Evolutionary conservation across 1,140 invertebrate species (phyloP), one percentile per base, ranked within the genome.

Genomic region (Ceratoteleas bidentatus): DNA sequence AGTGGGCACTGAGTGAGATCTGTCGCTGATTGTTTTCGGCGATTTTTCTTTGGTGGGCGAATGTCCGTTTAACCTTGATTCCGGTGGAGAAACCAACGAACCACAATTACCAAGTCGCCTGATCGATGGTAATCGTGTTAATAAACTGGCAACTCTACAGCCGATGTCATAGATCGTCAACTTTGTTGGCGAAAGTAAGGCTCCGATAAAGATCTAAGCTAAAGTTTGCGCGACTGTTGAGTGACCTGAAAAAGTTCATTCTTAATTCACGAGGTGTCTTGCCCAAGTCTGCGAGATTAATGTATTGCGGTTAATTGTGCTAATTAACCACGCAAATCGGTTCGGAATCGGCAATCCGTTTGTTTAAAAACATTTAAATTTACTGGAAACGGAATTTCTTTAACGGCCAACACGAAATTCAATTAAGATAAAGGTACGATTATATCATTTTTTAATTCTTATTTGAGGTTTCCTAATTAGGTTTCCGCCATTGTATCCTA

Each of bases 221-320:
- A 72, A 78, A 78, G 60, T 72, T 78, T 50, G 8, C 45, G 16
- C 54, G 54, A 45, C 54, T 73, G 54, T 66, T 65, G 68, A 72
- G n/a, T 79, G 76, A 70, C 76, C 76, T 79, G 76, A 57, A 68
- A 80, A 73, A 73, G 40, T 62, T 80, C 32, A 56, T 65, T 65
- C 58, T 78, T 47, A 61, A 58, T 65, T 72, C 36, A 72, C 32
- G 40, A 52, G 53, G 58, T 78, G 65, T 78, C 49, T 69, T 70
- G 69, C 64, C 60, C 24, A 69, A 77, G 50, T 32, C 32, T 6
- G n/a, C 10, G 4, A 13, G 49, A 66, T 76, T 49, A 69, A 64
- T 64, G 43, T 50, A 56, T 54, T 61, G 61, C 57, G 43, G 57
- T 65, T 74, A 73, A 73, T 66, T 68, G 56, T 16, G 14, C 33